These are phyloP conservation scores for Ibycter americanus DNA, from an alignment of 2,797 vertebrate genomes.

Conservation along the genomic window DNA sequence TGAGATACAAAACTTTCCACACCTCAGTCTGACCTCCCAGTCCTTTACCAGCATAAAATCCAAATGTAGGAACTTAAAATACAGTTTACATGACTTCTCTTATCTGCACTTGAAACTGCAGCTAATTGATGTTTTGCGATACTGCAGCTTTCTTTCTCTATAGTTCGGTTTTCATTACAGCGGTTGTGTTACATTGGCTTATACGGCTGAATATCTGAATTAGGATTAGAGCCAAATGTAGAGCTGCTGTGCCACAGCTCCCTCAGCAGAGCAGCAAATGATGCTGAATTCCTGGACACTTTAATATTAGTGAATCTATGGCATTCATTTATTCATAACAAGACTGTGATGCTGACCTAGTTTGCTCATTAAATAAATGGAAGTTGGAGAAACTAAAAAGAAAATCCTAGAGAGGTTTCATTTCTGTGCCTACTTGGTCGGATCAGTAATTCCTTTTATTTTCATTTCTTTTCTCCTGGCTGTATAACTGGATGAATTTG, in stretches of 20 bases:
- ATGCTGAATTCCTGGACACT: neutral
- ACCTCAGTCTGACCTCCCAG: neutral
- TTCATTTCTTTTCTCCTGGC: conserved; percentile 49
- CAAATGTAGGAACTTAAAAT: neutral
- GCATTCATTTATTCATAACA: conserved; percentile 6
- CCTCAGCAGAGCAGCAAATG: neutral
- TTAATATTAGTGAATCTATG: neutral
- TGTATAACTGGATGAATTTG: conserved; percentile 46
- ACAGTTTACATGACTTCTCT: neutral
- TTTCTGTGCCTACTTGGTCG: conserved; percentile 59
- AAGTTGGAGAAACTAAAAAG: conserved; percentile 46
- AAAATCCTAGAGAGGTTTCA: conserved; percentile 28
- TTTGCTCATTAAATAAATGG: conserved; percentile 35
- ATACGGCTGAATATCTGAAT: neutral
- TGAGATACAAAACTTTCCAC: neutral
- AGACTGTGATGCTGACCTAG: conserved; percentile 7
- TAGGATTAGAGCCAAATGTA: neutral
- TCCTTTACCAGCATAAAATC: neutral
- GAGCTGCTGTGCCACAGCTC: neutral
- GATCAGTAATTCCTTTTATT: conserved; percentile 44
- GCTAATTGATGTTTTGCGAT: neutral
- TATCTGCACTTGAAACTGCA: neutral
- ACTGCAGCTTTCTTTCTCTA: neutral
- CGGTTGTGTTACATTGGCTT: neutral
- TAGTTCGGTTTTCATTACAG: neutral